phyloP scores from a whole-genome alignment of 2,888 invertebrate genomes.

The Polyommatus icarus region DNA sequence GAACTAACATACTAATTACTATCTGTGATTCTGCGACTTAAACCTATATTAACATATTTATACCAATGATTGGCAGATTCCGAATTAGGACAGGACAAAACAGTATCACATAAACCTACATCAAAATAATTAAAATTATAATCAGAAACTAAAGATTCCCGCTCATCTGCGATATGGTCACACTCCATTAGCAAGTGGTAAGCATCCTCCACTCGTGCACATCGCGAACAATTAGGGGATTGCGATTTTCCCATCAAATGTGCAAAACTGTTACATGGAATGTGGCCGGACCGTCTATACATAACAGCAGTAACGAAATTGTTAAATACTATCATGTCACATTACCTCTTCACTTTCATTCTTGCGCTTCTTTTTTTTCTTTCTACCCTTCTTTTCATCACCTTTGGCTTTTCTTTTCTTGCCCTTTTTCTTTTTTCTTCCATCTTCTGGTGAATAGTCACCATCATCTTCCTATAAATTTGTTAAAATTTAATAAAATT shows the following conservation, averaged over 20 bases:
- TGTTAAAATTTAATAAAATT: background rate
- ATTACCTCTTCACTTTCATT: constrained; percentile 91
- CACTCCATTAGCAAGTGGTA: background rate
- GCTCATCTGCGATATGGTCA: background rate
- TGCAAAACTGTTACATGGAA: background rate
- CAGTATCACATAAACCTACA: background rate
- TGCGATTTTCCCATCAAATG: background rate
- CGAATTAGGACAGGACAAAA: background rate
- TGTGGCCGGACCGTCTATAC: background rate
- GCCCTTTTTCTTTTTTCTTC: constrained; percentile 93
- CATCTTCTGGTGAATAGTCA: constrained; percentile 92
- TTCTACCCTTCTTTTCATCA: constrained; percentile 95
- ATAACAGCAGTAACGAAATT: too few relatives aligned
- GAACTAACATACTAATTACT: too few relatives aligned
- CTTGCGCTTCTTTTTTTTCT: constrained; percentile 97
- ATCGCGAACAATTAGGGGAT: background rate
- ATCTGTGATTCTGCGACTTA: background rate
- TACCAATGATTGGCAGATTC: background rate
- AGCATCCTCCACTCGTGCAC: background rate
- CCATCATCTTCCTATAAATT: constrained; percentile 85
- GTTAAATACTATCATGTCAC: too few relatives aligned
- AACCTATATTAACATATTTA: background rate
- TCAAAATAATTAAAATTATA: background rate
- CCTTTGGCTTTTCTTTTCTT: constrained; percentile 95
- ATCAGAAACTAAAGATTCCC: background rate